Percentiles rank a stretch among this genome's conserved stretches.
Evolutionary conservation across 2,888 invertebrate species (phyloP).

Genomic region (Drosophila longiperda): DNA sequence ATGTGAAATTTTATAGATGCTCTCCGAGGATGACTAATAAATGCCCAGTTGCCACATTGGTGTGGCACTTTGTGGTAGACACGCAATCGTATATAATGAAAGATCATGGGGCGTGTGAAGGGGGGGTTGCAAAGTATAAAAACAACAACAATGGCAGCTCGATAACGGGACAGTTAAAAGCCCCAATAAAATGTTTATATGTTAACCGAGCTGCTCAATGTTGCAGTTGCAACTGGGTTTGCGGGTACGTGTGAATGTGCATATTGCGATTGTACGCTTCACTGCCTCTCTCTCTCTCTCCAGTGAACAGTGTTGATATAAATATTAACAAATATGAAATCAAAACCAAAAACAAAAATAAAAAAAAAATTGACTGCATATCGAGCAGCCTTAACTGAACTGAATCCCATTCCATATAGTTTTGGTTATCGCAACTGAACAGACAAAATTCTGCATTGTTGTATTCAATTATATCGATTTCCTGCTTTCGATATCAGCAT

Average conservation of each 20-base stretch:
- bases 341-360: constrained; percentile 24
- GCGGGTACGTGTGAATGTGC: constrained; percentile 1
- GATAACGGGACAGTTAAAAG: constrained; percentile 42
- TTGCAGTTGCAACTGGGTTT: constrained; percentile 22
- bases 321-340: constrained; percentile 71
- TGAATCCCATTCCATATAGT: not conserved
- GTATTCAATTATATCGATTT: constrained; percentile 2
- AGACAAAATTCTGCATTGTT: constrained; percentile 14
- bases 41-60: constrained; percentile 49
- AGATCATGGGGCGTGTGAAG: not conserved
- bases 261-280: constrained; percentile 42
- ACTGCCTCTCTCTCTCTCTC: constrained; percentile 14
- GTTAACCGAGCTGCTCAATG: constrained; percentile 30
- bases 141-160: constrained; percentile 7
- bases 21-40: constrained; percentile 52
- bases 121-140: not conserved
- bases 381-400: not conserved
- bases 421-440: constrained; percentile 28
- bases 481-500: not conserved
- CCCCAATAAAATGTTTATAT: constrained; percentile 67
- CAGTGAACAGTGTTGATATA: constrained; percentile 54
- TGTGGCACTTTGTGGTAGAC: constrained; percentile 24
- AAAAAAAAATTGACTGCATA: constrained; percentile 3
- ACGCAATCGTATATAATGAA: not conserved
- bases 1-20: constrained; percentile 32